Conservation (phyloP, 2,888 invertebrate species). For the Xestobium rufovillosum region DNA sequence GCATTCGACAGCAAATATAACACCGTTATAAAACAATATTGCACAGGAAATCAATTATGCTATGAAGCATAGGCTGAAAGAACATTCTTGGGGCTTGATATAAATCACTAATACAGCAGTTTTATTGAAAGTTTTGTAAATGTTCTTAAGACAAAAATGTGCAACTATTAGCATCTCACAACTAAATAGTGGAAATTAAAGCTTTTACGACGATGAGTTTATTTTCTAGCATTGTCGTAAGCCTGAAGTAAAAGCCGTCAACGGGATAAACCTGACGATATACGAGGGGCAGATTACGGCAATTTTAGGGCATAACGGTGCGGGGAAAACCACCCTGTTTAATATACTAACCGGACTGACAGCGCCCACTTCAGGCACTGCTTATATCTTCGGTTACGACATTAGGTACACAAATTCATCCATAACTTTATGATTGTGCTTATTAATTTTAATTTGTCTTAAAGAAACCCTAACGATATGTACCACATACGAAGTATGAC, state of each 20-base stretch:
- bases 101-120: no score
- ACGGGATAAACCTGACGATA: conserved; percentile 71
- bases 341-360: conserved; percentile 80
- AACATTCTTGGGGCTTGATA: no score
- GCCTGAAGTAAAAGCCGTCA: conserved; percentile 64
- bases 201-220: conserved; percentile 5
- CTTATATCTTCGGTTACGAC: conserved; percentile 68
- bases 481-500: conserved; percentile 71
- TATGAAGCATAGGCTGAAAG: no score
- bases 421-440: background rate
- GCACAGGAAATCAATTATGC: no score
- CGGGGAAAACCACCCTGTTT: conserved; percentile 80
- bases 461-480: conserved; percentile 66
- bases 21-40: no score
- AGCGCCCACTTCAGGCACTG: conserved; percentile 64
- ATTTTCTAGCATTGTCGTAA: conserved; percentile 60
- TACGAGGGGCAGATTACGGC: conserved; percentile 85
- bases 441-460: conserved; percentile 1
- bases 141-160: no score
- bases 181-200: no score
- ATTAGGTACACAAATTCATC: conserved; percentile 46
- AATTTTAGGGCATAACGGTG: conserved; percentile 78
- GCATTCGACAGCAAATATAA: no score
- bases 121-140: no score
- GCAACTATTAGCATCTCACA: no score